Base-by-base conservation (phyloP, 2,113 vertebrate genomes). In the Microtus oregoni region DNA sequence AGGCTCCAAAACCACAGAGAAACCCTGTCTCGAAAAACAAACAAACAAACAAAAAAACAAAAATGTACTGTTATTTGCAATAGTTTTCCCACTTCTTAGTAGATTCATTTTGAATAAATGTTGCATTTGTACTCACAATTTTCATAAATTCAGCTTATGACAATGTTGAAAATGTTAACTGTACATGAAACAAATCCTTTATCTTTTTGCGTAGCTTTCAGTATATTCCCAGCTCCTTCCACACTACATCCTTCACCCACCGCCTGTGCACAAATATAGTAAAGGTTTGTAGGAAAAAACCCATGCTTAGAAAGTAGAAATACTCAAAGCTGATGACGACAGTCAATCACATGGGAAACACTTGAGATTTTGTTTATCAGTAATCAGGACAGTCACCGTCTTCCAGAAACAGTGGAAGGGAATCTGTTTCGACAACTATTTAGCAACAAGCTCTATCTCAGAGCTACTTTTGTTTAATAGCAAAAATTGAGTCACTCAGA, bases 201-300 rank as follows among this genome's bases (percentile, higher is more conserved):
- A 76, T 87, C 88, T 13, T 7, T 73, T 73, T 10, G 32, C 20
- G 8, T 44, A 67, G 68, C 22, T 7, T 92, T 91, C 65, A 30
- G 47, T 94, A 35, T 86, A 15, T 55, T 85, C 35, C 6, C 19
- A 32, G 44, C 17, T 7, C 30, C 94, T 92, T 75, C 20, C 3
- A 44, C 12, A 76, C 7, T 63, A 3, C 22, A 79, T 77, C 50
- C 95, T 77, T 87, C 75, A 72, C 81, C 58, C 75, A 72, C 81
- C 50, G 20, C 41, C 72, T 93, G 77, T 76, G 65, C 67, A 38
- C 79, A 96, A 90, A 92, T 77, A 72, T 83, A 91, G 63, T 50
- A 92, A n/a, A 93, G 78, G 86, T 92, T 85, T 96, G 65, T 82
- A 94, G 70, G 70, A 92, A 86, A 86, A 97, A 92, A 95, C 91